Evolutionary conservation across 2,113 vertebrate species (phyloP).

Genomic region (Odobenus rosmarus): DNA sequence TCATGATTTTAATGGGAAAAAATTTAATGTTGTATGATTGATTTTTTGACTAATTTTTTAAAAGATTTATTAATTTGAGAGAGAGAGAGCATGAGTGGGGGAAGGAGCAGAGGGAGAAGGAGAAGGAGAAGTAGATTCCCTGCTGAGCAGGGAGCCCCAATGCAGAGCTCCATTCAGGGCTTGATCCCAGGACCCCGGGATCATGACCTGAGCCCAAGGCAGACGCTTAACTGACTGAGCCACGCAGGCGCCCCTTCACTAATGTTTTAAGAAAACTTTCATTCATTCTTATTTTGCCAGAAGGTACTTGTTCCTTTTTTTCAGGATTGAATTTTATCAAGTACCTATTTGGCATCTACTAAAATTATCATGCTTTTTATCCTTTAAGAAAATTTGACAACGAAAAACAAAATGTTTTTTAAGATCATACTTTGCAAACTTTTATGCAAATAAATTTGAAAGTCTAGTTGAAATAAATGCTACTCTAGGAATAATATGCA

Average conservation of each 20-base stretch:
- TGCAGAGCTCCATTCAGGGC: too few relatives aligned
- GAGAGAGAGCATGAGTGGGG: neutral
- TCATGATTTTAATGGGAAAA: slow-evolving; percentile 26
- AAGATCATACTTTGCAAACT: neutral
- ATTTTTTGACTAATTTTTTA: neutral
- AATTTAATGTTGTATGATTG: neutral
- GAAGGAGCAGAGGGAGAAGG: neutral
- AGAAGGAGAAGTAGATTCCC: neutral
- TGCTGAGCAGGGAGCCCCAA: neutral
- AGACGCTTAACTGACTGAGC: neutral
- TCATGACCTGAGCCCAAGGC: neutral
- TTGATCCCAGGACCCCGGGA: neutral
- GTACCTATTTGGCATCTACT: neutral
- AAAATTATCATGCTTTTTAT: neutral
- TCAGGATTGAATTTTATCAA: neutral
- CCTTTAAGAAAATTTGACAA: neutral
- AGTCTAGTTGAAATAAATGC: neutral
- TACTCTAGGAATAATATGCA: neutral
- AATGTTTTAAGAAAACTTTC: slow-evolving; percentile 11
- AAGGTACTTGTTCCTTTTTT: neutral
- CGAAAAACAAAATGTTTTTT: slow-evolving; percentile 7
- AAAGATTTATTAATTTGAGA: neutral
- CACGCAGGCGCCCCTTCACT: neutral
- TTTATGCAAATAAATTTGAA: neutral
- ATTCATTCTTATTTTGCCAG: slow-evolving; percentile 20